Conservation (phyloP, 64 coral and sea anemone species). For the Porites australiensis region DNA sequence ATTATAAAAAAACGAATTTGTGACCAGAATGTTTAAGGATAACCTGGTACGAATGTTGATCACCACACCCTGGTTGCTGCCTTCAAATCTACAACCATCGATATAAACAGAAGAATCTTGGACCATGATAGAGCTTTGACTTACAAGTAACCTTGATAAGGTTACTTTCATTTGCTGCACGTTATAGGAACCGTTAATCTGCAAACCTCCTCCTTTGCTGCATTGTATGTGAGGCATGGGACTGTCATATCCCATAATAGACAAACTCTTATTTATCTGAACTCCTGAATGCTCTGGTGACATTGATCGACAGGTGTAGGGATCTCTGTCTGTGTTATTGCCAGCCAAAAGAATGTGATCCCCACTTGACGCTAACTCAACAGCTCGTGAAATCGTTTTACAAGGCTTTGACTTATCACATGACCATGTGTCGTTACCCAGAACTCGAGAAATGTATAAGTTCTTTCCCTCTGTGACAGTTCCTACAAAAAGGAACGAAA, state of each 20-base stretch:
- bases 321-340: conserved; percentile 38
- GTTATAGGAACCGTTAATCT: conserved; percentile 19
- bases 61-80: not conserved
- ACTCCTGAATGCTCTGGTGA: conserved; percentile 50
- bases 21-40: not conserved
- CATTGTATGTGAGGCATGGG: conserved; percentile 45
- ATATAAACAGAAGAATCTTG: conserved; percentile 29
- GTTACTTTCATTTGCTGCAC: not conserved
- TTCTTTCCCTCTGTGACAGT: not conserved
- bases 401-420: conserved; percentile 69
- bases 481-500: too few species aligned
- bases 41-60: not conserved
- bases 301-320: conserved; percentile 59
- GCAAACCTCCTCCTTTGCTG: conserved; percentile 26
- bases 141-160: conserved; percentile 5
- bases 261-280: conserved; percentile 64
- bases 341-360: conserved; percentile 62
- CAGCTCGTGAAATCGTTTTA: conserved; percentile 61
- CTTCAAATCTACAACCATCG: conserved; percentile 25
- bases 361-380: conserved; percentile 22
- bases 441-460: conserved; percentile 32
- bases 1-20: conserved; percentile 19
- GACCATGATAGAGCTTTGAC: not conserved
- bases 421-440: conserved; percentile 45
- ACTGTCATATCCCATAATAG: conserved; percentile 43